These are phyloP conservation scores for Bothrops jararaca DNA, from an alignment of 2,113 vertebrate genomes.

Conservation along the genomic window DNA sequence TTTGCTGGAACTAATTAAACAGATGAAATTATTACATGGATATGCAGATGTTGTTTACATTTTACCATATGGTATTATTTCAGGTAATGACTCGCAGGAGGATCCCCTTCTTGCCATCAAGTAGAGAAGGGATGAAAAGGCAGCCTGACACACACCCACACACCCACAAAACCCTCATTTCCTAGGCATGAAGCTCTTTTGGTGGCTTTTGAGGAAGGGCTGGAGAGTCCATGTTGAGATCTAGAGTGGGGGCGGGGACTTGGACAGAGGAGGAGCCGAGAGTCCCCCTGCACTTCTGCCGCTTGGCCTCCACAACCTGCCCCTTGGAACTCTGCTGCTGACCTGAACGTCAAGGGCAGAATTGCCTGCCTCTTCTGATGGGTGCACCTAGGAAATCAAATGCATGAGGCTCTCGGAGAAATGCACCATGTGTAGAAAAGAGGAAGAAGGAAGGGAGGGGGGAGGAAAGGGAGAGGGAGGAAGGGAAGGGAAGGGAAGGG, in stretches of 20 bases:
- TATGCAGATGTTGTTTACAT: slow-evolving; percentile 99
- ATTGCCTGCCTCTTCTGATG: not conserved
- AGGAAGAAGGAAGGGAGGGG: no score
- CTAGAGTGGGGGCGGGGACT: not conserved
- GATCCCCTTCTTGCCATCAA: slow-evolving; percentile 88
- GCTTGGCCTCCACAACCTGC: not conserved
- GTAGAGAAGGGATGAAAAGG: slow-evolving; percentile 79
- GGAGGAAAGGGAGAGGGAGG: not conserved
- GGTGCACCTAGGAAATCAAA: not conserved
- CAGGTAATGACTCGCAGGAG: slow-evolving; percentile 95
- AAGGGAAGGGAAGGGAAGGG: not conserved
- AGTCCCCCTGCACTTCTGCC: not conserved
- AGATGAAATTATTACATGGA: slow-evolving; percentile 99
- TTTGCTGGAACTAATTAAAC: slow-evolving; percentile 99
- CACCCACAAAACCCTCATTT: slow-evolving; percentile 67
- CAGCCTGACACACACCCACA: slow-evolving; percentile 37
- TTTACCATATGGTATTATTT: slow-evolving; percentile 99
- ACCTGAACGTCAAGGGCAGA: not conserved
- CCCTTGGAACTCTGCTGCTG: not conserved
- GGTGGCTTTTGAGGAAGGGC: not conserved
- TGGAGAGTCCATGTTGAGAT: not conserved
- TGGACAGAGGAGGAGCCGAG: not conserved
- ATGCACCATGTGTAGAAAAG: not conserved
- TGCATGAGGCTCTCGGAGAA: not conserved
- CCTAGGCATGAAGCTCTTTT: slow-evolving; percentile 66